Conservation (phyloP, 37 sponge, comb jelly and placozoan genomes). For the Dysidea cf. avara region DNA sequence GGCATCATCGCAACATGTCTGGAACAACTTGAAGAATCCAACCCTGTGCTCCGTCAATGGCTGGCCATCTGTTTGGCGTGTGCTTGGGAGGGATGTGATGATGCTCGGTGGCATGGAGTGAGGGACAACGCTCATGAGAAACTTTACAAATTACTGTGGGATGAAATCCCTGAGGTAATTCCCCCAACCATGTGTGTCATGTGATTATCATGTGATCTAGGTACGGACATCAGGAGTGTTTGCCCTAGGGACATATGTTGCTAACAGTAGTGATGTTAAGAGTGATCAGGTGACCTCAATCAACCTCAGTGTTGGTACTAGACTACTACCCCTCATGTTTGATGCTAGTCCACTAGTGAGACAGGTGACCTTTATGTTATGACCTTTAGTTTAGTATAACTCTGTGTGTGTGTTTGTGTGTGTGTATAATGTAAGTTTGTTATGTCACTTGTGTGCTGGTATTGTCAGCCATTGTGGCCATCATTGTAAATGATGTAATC, state of each 20-base stretch:
- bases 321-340: constrained; percentile 51
- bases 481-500: not conserved
- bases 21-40: constrained; percentile 79
- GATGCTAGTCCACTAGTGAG: constrained; percentile 88
- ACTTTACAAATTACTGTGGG: constrained; percentile 75
- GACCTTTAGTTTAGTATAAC: too few species aligned
- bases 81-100: constrained; percentile 83
- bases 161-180: constrained; percentile 88
- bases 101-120: constrained; percentile 81
- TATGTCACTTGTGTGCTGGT: not conserved
- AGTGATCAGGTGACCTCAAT: constrained; percentile 70
- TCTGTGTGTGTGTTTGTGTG: too few species aligned
- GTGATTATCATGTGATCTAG: constrained; percentile 24
- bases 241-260: constrained; percentile 88
- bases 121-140: constrained; percentile 87
- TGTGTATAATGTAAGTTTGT: too few species aligned
- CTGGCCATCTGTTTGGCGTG: constrained; percentile 90
- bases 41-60: constrained; percentile 74
- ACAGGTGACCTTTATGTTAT: constrained; percentile 43
- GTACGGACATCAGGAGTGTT: constrained; percentile 88
- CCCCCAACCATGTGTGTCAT: constrained; percentile 10
- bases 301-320: constrained; percentile 65
- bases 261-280: constrained; percentile 39
- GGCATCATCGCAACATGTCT: constrained; percentile 65
- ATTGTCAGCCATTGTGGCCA: not conserved